These are phyloP conservation scores for Ophthalmotilapia sp. DNA, from an alignment of 2,113 vertebrate genomes.

Conservation along the genomic window DNA sequence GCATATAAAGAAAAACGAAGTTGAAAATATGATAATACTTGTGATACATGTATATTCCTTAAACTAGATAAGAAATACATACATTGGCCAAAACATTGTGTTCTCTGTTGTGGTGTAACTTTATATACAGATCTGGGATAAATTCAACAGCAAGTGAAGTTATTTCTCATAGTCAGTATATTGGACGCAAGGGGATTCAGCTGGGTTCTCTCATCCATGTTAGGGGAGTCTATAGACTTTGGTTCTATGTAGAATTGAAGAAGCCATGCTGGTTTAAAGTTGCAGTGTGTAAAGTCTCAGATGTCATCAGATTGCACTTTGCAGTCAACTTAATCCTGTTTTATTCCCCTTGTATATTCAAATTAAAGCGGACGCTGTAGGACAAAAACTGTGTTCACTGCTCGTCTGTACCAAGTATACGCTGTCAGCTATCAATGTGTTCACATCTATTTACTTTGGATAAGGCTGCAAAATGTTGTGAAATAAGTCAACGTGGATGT, in stretches of 20 bases:
- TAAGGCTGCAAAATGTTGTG: not conserved
- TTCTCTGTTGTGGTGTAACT: not conserved
- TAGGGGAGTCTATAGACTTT: not conserved
- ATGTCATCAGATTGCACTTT: not conserved
- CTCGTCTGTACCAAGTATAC: not conserved
- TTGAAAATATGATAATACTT: not conserved
- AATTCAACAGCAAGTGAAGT: not conserved
- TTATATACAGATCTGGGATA: not conserved
- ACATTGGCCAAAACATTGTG: not conserved
- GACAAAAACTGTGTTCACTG: not conserved
- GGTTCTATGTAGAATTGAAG: not conserved
- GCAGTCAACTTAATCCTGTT: not conserved
- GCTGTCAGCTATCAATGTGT: not conserved
- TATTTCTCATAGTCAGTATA: not conserved
- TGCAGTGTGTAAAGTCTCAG: not conserved
- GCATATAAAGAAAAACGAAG: not conserved
- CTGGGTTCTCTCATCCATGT: not conserved
- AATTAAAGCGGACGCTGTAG: not conserved
- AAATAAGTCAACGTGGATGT: not conserved
- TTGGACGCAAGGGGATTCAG: not conserved
- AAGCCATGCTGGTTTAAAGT: not conserved
- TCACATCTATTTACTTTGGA: not conserved
- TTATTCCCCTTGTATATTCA: not conserved
- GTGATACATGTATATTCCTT: not conserved
- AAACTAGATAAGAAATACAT: not conserved